Evolutionary conservation across 2,113 vertebrate genomes (phyloP), one percentile per base, ranked within the genome.

Genomic region (Labeo rohita): DNA sequence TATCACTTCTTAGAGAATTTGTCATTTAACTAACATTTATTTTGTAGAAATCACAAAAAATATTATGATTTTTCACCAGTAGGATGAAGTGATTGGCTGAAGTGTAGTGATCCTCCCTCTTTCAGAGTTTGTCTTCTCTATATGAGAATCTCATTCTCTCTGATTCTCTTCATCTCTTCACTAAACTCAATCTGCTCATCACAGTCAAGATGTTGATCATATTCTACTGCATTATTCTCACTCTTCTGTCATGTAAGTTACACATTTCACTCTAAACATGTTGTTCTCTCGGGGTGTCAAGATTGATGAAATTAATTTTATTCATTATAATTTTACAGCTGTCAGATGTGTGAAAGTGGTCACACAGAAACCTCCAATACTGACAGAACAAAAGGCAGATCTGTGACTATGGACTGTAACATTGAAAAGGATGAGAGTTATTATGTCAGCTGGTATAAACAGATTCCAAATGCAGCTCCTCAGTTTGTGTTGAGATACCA

Each of bases 361-460:
- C n/a, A 81, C 54, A 43, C 77, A 73, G 85, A 74, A 80, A 45
- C 54, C 68, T 39, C 12, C 59, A 0, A 2, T 0, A 72, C 50
- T 80, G 34, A 61, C 66, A 61, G 50, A 39, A 43, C 13, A 28
- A 34, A 65, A 34, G 56, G 72, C 0, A 47, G 43, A 23, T 74
- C 70, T 74, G 70, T 74, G 70, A 47, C 70, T 21, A 3, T 75
- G 72, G 70, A 72, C 39, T 59, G 54, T 84, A 59, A 63, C 36
- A 16, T 84, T 0, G 80, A 10, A 11, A 75, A 59, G 49, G 83
- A 76, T 2, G 0, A 43, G 0, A 3, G 0, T 8, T 0, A 0
- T 6, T 11, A 0, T 28, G 54, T 49, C 50, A 0, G 0, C 9
- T 92, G 91, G 92, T 92, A 90, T n/a, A 92, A 92, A 87, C 92